Base-by-base conservation (phyloP, 2,888 invertebrate species). In the Nesidiocoris tenuis region DNA sequence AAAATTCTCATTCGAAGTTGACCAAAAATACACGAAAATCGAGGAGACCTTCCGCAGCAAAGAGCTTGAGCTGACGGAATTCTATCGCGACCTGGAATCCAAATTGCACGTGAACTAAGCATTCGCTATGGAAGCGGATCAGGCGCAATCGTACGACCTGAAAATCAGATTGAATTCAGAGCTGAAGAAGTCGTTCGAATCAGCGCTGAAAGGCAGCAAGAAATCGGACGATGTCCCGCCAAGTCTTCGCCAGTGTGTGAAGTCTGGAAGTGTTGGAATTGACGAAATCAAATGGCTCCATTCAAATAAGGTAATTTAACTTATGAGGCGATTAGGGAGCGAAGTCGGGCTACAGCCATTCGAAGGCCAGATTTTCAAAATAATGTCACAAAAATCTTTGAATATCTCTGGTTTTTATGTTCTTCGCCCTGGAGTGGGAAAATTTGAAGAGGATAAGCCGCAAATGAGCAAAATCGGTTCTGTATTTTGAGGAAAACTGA, bases 41-140 rank as follows among this genome's bases (percentile, higher is more conserved):
- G 92, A 94, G 82, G 88, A 88, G 82, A 89, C 90, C 57, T 93
- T 92, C 85, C 88, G 90, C 82, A 89, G 90, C 81, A 92, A 93
- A 84, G 91, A 94, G 84, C 89, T 89, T 82, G 90, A 93, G 84
- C 84, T 94, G 2, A 85, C 87, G 79, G 89, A 90, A 79, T 88
- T 91, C 81, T 94, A 93, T 83, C 85, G 88, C 76, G 90, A 92
- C 81, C 85, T 93, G 70, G 91, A 93, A 82, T 88, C 88, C 79
- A 92, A 92, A 82, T 82, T 93, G 88, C 81, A 88, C 90, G 77
- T 76, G 18, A 39, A 78, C 63, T 56, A 63, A 25, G 22, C 21
- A 39, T 18, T 24, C 75, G 83, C 83, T 77, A 87, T 88, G 76
- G 88, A 92, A 75, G 85, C 39, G 39, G 39, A 39, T 12, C 39